phyloP scores from a whole-genome alignment of 2,797 vertebrate genomes.

The Aplochiton taeniatus region DNA sequence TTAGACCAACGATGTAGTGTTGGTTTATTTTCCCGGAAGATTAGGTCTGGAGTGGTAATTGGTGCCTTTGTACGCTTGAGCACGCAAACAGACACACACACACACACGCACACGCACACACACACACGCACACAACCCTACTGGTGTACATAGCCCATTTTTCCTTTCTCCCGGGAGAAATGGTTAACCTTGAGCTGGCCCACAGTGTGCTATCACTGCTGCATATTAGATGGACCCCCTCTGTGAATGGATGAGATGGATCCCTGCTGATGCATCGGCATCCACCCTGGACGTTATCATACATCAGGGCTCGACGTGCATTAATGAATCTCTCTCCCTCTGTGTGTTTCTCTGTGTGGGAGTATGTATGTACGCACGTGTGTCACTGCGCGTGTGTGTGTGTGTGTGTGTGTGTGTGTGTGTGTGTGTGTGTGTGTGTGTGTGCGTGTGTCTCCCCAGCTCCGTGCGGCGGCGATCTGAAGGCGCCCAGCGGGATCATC shows the following conservation, averaged over 20 bases:
- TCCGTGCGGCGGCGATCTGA: constrained; percentile 94
- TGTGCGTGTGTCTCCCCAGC: constrained; percentile 68
- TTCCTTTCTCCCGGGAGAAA: constrained; percentile 10
- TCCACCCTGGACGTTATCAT: constrained; percentile 50
- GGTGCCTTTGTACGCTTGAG: too few species aligned
- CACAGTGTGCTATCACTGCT: constrained; percentile 37
- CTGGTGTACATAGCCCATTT: neutral
- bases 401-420: neutral
- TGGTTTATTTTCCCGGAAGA: too few species aligned
- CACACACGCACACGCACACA: constrained; percentile 10
- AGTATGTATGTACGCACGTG: neutral
- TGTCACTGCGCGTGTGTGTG: too few species aligned
- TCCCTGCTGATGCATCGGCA: constrained; percentile 48
- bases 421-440: neutral
- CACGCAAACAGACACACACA: neutral
- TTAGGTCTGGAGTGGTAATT: too few species aligned
- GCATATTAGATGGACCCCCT: constrained; percentile 51
- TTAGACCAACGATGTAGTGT: too few species aligned
- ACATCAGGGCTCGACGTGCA: constrained; percentile 51
- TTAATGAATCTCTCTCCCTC: constrained; percentile 37
- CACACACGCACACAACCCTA: constrained; percentile 12
- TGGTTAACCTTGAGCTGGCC: constrained; percentile 62
- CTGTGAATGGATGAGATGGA: constrained; percentile 55
- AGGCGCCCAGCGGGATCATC: constrained; percentile 93
- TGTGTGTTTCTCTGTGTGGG: neutral